A percentile compares a stretch with the other conserved stretches of the same genome.
Evolutionary conservation across 1,140 invertebrate species (phyloP).

Genomic region (Tetranychus cinnabarinus): DNA sequence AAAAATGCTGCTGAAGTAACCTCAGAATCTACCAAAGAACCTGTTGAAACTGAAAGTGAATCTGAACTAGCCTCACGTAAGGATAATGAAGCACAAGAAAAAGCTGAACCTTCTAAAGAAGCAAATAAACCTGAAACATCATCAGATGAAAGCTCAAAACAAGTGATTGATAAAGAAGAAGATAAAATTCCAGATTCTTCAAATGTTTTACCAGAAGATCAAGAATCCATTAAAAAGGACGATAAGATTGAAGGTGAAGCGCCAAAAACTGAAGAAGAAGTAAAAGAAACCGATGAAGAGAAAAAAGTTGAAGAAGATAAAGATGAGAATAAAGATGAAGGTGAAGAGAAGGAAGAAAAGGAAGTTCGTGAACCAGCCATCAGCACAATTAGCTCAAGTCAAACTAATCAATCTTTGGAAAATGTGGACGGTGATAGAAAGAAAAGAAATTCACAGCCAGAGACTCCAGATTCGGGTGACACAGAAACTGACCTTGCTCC

Average conservation of each 20-base stretch:
- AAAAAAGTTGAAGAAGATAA: not conserved
- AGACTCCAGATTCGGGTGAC: not conserved
- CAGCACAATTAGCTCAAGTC: constrained; percentile 21
- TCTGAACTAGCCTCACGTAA: not conserved
- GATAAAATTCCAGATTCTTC: too few species aligned
- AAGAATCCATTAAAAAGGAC: not conserved
- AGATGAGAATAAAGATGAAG: constrained; percentile 1
- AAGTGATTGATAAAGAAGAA: not conserved
- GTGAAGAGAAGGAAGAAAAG: constrained; percentile 6
- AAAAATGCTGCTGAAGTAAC: not conserved
- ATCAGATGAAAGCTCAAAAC: not conserved
- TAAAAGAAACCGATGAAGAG: not conserved
- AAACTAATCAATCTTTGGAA: constrained; percentile 8
- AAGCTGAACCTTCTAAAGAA: not conserved
- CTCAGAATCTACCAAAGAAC: too few species aligned
- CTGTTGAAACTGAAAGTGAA: not conserved
- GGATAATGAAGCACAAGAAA: not conserved
- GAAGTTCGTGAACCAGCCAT: constrained; percentile 10
- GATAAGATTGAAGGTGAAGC: constrained; percentile 3
- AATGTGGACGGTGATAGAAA: constrained; percentile 8
- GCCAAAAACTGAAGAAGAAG: not conserved
- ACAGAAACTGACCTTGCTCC: constrained; percentile 9
- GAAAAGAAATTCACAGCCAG: constrained; percentile 12
- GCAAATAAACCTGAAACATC: not conserved
- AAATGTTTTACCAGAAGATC: not conserved